Percentiles rank a stretch among this genome's conserved stretches.
These are phyloP conservation scores for Melanotaenia parkinsoni DNA, from an alignment of 2,797 vertebrate genomes.

Conservation along the genomic window DNA sequence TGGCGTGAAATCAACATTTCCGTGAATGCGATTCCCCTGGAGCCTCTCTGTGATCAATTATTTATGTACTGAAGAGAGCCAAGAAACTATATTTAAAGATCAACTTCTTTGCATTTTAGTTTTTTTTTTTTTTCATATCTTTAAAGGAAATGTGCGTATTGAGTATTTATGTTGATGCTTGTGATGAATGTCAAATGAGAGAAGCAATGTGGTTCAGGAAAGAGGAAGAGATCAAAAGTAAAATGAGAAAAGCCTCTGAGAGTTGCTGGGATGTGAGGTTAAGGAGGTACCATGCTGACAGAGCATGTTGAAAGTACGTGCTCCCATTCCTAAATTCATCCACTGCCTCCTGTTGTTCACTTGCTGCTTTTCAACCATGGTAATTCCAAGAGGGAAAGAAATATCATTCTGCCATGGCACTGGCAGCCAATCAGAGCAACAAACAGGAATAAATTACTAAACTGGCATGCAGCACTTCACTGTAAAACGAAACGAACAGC, in stretches of 20 bases:
- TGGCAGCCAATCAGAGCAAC: slow-evolving; percentile 66
- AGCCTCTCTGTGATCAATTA: slow-evolving; percentile 75
- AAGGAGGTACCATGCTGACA: slow-evolving; percentile 72
- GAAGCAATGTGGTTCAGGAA: slow-evolving; percentile 35
- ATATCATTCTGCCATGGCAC: slow-evolving; percentile 46
- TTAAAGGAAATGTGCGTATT: slow-evolving; percentile 65
- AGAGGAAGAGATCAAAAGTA: slow-evolving; percentile 49
- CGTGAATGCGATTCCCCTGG: slow-evolving; percentile 54
- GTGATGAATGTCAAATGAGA: slow-evolving; percentile 63
- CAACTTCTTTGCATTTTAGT: slow-evolving; percentile 54
- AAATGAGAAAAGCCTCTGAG: slow-evolving; percentile 44
- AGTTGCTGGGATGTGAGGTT: slow-evolving; percentile 68
- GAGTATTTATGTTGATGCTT: slow-evolving; percentile 63
- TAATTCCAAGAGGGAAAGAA: slow-evolving; percentile 47
- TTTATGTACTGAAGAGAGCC: slow-evolving; percentile 68
- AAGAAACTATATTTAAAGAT: slow-evolving; percentile 74
- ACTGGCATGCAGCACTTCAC: slow-evolving; percentile 57
- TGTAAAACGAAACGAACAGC: slow-evolving; percentile 27
- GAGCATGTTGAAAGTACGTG: slow-evolving; percentile 53
- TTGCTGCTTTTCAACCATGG: slow-evolving; percentile 34
- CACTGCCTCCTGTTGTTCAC: slow-evolving; percentile 58
- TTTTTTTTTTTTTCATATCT: slow-evolving; percentile 43
- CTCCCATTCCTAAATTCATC: slow-evolving; percentile 50
- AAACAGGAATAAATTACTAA: slow-evolving; percentile 53
- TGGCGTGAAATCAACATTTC: slow-evolving; percentile 76